Conservation (phyloP, 2,888 invertebrate species). For the Ptychoptera albimana region DNA sequence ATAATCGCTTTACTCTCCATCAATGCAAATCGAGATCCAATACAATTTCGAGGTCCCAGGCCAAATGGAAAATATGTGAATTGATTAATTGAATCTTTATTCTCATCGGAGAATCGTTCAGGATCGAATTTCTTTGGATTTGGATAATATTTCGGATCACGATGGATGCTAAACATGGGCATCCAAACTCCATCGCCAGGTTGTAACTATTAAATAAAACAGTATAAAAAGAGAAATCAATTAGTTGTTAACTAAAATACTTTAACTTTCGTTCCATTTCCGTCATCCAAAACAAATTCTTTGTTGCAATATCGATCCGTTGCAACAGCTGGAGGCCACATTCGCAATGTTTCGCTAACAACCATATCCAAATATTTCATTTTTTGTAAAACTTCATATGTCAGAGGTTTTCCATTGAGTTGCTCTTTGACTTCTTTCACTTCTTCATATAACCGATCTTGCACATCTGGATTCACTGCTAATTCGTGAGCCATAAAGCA, state of each 20-base stretch:
- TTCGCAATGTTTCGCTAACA: constrained; percentile 34
- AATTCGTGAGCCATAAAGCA: constrained; percentile 28
- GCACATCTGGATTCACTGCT: constrained; percentile 25
- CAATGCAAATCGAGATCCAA: constrained; percentile 18
- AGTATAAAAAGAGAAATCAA: no score
- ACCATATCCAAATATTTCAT: constrained; percentile 48
- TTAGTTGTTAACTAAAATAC: constrained; percentile 7
- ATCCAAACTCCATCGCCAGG: constrained; percentile 12
- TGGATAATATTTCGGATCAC: constrained; percentile 29
- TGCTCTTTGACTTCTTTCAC: constrained; percentile 30
- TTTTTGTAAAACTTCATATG: constrained; percentile 34
- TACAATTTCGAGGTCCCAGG: constrained; percentile 37
- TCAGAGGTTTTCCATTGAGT: constrained; percentile 26
- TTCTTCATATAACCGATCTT: constrained; percentile 29
- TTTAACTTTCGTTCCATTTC: constrained; percentile 10
- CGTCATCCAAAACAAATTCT: constrained; percentile 25
- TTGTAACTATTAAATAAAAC: constrained; percentile 1
- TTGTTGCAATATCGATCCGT: constrained; percentile 35
- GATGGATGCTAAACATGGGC: constrained; percentile 27
- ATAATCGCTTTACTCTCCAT: constrained; percentile 5
- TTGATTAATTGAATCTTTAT: constrained; percentile 25
- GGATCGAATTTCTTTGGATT: constrained; percentile 35
- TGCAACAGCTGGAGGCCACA: constrained; percentile 31
- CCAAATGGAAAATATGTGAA: constrained; percentile 33
- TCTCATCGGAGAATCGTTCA: constrained; percentile 34